Evolutionary conservation across 2,888 invertebrate genomes (phyloP).

Genomic region (Tineola bisselliella): DNA sequence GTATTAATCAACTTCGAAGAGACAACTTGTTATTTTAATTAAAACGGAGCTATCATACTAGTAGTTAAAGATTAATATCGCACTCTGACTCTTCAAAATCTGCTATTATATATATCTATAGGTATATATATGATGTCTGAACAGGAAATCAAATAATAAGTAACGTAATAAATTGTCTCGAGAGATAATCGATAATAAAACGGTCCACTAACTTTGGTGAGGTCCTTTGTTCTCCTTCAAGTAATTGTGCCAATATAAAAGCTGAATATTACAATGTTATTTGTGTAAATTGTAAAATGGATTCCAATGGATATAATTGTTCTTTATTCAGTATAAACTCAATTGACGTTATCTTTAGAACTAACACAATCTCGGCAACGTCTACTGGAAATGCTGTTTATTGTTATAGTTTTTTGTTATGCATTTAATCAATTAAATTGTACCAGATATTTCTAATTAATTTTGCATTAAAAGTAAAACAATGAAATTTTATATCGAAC

Average conservation of each 20-base stretch:
- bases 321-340: not conserved
- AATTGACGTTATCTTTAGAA: too few species aligned
- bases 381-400: too few species aligned
- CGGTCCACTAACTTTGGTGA: not conserved
- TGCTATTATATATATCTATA: not conserved
- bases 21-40: too few species aligned
- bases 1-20: too few species aligned
- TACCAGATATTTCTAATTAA: too few species aligned
- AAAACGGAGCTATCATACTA: too few species aligned
- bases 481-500: too few species aligned
- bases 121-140: not conserved
- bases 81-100: not conserved
- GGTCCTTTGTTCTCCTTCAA: not conserved
- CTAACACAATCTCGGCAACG: too few species aligned
- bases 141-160: conserved; percentile 6
- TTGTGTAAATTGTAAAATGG: not conserved
- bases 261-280: not conserved
- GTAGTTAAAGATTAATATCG: too few species aligned
- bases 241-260: conserved; percentile 1
- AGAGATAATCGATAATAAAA: conserved; percentile 3
- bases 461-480: too few species aligned
- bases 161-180: conserved; percentile 6
- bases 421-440: too few species aligned
- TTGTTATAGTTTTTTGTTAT: too few species aligned
- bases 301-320: not conserved